Evolutionary conservation across 2,888 invertebrate genomes (phyloP).

Genomic region (Eupithecia subfuscata): DNA sequence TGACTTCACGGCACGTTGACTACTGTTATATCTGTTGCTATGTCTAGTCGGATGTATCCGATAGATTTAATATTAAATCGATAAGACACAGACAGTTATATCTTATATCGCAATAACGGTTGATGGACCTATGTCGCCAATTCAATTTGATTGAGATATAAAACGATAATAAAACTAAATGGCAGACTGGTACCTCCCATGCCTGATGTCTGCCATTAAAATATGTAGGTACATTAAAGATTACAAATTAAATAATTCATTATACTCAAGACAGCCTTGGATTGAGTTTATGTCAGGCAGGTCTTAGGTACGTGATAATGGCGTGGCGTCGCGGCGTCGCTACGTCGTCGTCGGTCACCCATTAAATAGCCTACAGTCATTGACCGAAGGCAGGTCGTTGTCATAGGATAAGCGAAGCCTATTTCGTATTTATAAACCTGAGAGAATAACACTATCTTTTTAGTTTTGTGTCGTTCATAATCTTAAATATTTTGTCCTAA

Average conservation of each 20-base stretch:
- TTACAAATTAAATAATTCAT: background rate
- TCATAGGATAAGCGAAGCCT: background rate
- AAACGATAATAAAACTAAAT: background rate
- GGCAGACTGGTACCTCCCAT: background rate
- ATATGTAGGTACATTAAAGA: background rate
- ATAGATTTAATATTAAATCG: background rate
- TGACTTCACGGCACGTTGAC: background rate
- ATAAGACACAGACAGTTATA: slow-evolving; percentile 5
- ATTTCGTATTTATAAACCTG: background rate
- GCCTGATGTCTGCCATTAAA: background rate
- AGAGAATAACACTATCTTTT: background rate
- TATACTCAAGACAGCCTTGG: background rate
- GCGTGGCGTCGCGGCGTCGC: background rate
- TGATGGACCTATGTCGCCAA: background rate
- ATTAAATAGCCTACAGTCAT: slow-evolving; percentile 34
- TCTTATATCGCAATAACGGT: background rate
- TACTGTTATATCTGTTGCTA: background rate
- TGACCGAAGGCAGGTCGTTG: slow-evolving; percentile 37
- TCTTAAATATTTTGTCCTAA: background rate
- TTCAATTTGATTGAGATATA: background rate
- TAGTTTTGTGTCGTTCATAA: background rate
- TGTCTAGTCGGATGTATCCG: background rate
- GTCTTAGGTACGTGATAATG: background rate
- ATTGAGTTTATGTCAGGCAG: background rate
- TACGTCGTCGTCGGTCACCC: slow-evolving; percentile 44